Base-by-base conservation (phyloP, 2,888 invertebrate genomes). In the Cetonia aurata region DNA sequence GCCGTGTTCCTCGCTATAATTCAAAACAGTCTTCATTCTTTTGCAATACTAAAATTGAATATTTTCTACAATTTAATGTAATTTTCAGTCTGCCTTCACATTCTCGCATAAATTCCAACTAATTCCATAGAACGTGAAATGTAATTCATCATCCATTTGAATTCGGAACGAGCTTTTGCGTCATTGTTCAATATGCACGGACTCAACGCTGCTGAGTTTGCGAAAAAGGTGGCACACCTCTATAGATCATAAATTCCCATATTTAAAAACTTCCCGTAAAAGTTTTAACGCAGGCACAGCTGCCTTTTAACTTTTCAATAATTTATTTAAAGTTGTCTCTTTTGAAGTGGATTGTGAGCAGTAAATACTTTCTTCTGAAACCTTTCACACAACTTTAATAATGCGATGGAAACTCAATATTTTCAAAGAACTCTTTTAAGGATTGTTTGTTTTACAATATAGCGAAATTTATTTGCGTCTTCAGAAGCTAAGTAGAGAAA, bases 241-340 rank as follows among this genome's bases (percentile, higher is more conserved):
- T 31, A 65, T 50, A 65, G 62, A 65, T 65, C 62, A 37, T 65
- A 52, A 65, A 65, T 65, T 65, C 62, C 15, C 15, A 65, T 65
- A 52, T 52, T 65, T 52, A 50, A 65, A 60, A 65, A 41, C 19
- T 65, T 65, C 15, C 37, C 10, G 1, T 9, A 6, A 25, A 62
- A 62, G 31, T 62, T 65, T 37, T 50, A 9, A 33, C 62, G 37
- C 4, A 15, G 50, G 50, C 62, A 50, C 50, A 52, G 50, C 62
- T 37, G 52, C 19, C 62, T 17, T 25, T 19, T 12, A 65, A 65
- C 52, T 65, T 65, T 65, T 12, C 13, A 65, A 65, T 65, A 50
- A 65, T 65, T 65, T 65, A 65, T 65, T 65, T 65, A 52, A 65
- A 65, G 52, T 65, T 52, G 33, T 37, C 37, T 37, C 37, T 37